Evolutionary conservation across 2,797 vertebrate genomes (phyloP).

Genomic region (Halcyon chelicuti): DNA sequence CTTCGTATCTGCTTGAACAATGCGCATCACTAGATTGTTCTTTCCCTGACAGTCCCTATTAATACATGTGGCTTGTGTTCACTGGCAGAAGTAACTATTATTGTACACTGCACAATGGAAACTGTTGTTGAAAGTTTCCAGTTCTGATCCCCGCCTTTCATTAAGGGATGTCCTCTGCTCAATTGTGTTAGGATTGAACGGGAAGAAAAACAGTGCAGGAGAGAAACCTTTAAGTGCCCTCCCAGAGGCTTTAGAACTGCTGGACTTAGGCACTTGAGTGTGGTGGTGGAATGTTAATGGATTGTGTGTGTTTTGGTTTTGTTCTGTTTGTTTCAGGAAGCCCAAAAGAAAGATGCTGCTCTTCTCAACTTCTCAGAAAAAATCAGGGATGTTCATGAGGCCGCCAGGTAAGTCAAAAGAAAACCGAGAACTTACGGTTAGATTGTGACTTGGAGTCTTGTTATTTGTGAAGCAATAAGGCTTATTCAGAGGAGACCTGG

Average conservation of each 20-base stretch:
- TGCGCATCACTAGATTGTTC: not conserved
- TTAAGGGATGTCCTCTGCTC: not conserved
- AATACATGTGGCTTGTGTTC: not conserved
- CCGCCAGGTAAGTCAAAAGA: conserved; percentile 85
- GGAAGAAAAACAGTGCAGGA: conserved; percentile 19
- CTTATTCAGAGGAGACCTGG: conserved; percentile 20
- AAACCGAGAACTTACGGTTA: not conserved
- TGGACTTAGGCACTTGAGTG: not conserved
- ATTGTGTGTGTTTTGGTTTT: conserved; percentile 48
- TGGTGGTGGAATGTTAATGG: conserved; percentile 58
- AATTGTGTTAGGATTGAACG: not conserved
- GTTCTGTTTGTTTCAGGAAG: conserved; percentile 86
- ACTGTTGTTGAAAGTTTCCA: conserved; percentile 5
- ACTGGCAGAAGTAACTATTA: not conserved
- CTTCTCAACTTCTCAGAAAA: conserved; percentile 94
- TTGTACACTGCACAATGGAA: conserved; percentile 24
- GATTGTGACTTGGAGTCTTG: not conserved
- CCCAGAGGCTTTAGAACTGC: not conserved
- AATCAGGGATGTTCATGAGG: conserved; percentile 89
- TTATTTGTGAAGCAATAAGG: conserved; percentile 6
- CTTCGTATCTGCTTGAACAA: conserved; percentile 27
- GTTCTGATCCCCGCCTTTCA: not conserved
- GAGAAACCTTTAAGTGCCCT: conserved; percentile 11
- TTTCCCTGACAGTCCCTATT: conserved; percentile 31
- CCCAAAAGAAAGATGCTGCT: conserved; percentile 92